A percentile compares a stretch with the other conserved stretches of the same genome.
Conservation (phyloP, 2,113 vertebrate species). For the Cololabis saira region DNA sequence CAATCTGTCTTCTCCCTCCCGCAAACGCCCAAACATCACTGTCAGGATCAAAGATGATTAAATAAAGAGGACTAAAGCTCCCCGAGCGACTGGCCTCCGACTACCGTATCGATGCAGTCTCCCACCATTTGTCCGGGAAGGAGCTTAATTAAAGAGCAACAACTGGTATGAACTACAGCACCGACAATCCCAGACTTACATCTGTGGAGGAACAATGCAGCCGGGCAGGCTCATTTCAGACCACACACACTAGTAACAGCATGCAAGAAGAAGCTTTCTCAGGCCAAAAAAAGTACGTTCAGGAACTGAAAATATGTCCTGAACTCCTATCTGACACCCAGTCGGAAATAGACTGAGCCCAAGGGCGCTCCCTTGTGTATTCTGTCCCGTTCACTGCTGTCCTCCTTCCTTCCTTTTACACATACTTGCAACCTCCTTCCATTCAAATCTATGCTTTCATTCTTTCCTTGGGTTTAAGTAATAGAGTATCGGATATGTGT, state of each 20-base stretch:
- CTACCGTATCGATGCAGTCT: slow-evolving; percentile 22
- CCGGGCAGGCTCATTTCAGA: not conserved
- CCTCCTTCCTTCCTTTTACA: slow-evolving; percentile 45
- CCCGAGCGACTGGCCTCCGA: slow-evolving; percentile 26
- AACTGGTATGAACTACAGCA: slow-evolving; percentile 21
- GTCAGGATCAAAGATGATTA: slow-evolving; percentile 40
- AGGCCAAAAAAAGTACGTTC: not conserved
- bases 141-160: slow-evolving; percentile 26
- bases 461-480: slow-evolving; percentile 1
- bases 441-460: not conserved
- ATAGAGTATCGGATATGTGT: slow-evolving; percentile 1
- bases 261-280: slow-evolving; percentile 7
- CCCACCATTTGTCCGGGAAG: slow-evolving; percentile 10
- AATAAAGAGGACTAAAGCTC: slow-evolving; percentile 52
- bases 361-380: slow-evolving; percentile 47
- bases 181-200: slow-evolving; percentile 13
- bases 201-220: slow-evolving; percentile 3
- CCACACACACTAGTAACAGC: not conserved
- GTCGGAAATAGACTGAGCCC: slow-evolving; percentile 62
- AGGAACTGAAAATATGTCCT: slow-evolving; percentile 51
- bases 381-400: slow-evolving; percentile 43
- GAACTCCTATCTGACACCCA: slow-evolving; percentile 56
- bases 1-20: not conserved
- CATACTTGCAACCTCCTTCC: slow-evolving; percentile 9
- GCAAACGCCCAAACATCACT: slow-evolving; percentile 7